Evolutionary conservation across 2,888 invertebrate species (phyloP), one percentile per base, ranked within the genome.

Genomic region (Diarsia dahlii): DNA sequence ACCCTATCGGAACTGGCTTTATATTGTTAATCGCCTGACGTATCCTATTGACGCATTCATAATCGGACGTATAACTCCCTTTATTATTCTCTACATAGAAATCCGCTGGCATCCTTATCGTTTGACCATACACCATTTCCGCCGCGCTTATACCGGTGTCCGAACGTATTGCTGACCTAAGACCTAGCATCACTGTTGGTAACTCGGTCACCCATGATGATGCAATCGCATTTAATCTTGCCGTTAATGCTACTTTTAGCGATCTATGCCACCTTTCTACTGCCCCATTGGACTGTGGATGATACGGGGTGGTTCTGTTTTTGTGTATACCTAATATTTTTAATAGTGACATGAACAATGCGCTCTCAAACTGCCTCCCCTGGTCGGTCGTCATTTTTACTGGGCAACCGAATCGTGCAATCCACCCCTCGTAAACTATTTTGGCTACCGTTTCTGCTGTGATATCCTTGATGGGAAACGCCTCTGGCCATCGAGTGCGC

Each of bases 371-470:
- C 50, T 65, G 65, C 9, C 65, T 28, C 9, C 65, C 65, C 18
- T 50, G 65, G 45, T 65, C 65, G 50, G 6, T 13, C 23, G 65
- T 65, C n/a, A 50, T 28, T 50, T 50, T 65, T 50, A 54, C 39
- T 4, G 50, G 52, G 52, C 66, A 66, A 10, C 66, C 66, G n/a
- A 66, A 66, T 3, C 52, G 66, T 18, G 23, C 23, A 10, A 68
- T 58, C 68, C 56, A 68, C 39, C 68, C 68, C 10, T 56, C 56
- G 15, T 68, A 68, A 46, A 68, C 39, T 18, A 56, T 46, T 45
- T 58, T 56, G 3, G 68, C 68, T 46, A 68, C 68, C 18, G 68
- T 68, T 56, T 68, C 68, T 13, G 68, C 68, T 13, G 68, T 68
- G 23, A 68, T 68, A 18, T 68, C 56, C 48, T 68, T 68, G n/a